Conservation (phyloP, 2,113 vertebrate genomes). For the Forbesichthys papilliferus region DNA sequence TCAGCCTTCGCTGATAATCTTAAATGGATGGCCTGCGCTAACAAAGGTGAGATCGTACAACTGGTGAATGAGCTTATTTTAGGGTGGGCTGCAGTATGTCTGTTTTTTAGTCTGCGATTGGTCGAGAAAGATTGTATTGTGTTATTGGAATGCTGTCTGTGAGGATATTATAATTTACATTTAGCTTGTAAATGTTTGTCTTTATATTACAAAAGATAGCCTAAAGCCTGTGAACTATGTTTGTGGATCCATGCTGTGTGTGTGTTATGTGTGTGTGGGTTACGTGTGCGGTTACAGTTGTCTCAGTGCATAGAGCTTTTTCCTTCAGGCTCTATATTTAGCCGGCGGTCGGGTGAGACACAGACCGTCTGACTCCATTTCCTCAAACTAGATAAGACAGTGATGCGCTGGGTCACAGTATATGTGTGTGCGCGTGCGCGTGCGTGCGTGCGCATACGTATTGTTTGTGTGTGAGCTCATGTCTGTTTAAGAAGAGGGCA, state of each 20-base stretch:
- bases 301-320: conserved; percentile 47
- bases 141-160: not conserved
- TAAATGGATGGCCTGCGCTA: conserved; percentile 99
- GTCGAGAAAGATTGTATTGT: conserved; percentile 7
- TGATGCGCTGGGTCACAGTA: conserved; percentile 45
- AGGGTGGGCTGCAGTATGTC: not conserved
- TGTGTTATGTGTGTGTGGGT: conserved; percentile 21
- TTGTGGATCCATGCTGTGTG: conserved; percentile 1
- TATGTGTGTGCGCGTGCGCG: not conserved
- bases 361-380: conserved; percentile 62
- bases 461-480: conserved; percentile 9
- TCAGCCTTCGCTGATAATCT: conserved; percentile 97
- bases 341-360: conserved; percentile 51
- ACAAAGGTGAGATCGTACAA: conserved; percentile 86
- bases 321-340: conserved; percentile 57
- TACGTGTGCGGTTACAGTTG: conserved; percentile 52
- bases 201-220: not conserved
- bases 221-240: conserved; percentile 29
- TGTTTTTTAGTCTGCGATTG: conserved; percentile 43
- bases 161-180: not conserved
- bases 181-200: too few relatives aligned
- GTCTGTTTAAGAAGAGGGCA: conserved; percentile 30
- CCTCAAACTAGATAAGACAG: conserved; percentile 57
- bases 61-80: not conserved
- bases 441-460: conserved; percentile 17